Base-by-base conservation (phyloP, 2,113 vertebrate species). In the Percina caprodes region DNA sequence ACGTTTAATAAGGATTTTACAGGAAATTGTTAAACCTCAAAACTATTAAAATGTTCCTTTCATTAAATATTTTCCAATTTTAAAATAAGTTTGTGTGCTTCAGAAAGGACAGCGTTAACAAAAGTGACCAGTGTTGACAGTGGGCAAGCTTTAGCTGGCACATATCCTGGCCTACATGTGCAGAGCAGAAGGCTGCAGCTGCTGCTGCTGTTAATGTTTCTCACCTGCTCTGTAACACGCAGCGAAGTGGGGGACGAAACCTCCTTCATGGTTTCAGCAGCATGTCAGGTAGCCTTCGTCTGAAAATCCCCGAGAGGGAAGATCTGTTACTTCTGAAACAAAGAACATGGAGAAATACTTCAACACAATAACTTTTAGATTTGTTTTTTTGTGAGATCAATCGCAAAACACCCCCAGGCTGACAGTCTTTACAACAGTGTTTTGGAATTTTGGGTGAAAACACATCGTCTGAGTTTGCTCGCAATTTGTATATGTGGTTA, bases 201-300 rank as follows among this genome's bases (percentile, higher is more conserved):
- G 77, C 81, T 89, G 85, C 86, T 62, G 77, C 62, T 77, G 78
- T 68, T 90, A 90, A 91, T 87, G 91, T 86, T 77, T 90, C 91
- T 92, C 91, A 92, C 91, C 93, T 92, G 88, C 86, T 88, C 80
- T 56, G 74, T 56, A 74, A 78, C 89, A 86, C 59, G 61, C 85
- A 66, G 82, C 26, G 0, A 42, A 42, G 39, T 9, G 39, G 39
- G 39, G 39, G 39, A 11, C 10, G 10, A 14, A 60, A 42, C 59
- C 55, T 80, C 84, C 54, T 79, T 80, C 72, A 69, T 1, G 52
- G 69, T 69, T 74, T 77, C 77, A 74, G 72, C 69, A 77, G 52
- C 85, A 76, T 62, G 82, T 86, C 88, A 84, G 78, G 84, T 84
- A 76, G 75, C n/a, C 62, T 82, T 74, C 54, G 24, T 79, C 83